Conservation (phyloP, 2,797 vertebrate species). For the Anableps anableps region DNA sequence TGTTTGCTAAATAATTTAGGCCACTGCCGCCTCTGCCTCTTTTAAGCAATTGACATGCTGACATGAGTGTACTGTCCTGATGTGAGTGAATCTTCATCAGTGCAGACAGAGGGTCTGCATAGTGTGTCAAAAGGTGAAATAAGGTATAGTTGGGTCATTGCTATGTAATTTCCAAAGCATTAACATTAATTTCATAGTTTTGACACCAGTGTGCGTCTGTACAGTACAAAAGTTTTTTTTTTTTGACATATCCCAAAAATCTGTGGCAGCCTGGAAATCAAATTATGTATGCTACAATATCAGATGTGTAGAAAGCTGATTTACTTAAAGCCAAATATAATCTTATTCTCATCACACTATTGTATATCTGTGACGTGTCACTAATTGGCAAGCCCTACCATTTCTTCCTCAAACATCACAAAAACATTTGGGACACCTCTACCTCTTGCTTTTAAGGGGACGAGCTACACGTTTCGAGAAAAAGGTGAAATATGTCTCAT, state of each 20-base stretch:
- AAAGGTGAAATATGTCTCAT: too few species aligned
- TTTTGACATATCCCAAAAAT: neutral
- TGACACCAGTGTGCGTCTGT: too few species aligned
- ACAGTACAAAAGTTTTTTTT: neutral
- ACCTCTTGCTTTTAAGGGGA: neutral
- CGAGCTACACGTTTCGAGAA: too few species aligned
- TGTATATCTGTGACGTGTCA: too few species aligned
- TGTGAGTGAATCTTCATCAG: neutral
- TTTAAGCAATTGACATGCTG: neutral
- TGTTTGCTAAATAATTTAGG: neutral
- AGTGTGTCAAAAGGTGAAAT: neutral
- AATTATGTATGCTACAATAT: neutral
- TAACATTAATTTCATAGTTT: too few species aligned
- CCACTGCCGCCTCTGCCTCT: neutral
- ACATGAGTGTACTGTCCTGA: neutral
- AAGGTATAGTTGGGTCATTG: neutral
- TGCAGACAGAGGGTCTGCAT: neutral
- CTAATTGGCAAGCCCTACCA: too few species aligned
- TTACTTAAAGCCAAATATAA: neutral
- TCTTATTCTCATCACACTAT: too few species aligned
- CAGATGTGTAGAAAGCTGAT: neutral
- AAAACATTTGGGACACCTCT: neutral
- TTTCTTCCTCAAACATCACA: neutral
- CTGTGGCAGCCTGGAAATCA: neutral
- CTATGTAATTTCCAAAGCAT: neutral